phyloP scores from a whole-genome alignment of 2,888 invertebrate species.

The Patella caerulea region DNA sequence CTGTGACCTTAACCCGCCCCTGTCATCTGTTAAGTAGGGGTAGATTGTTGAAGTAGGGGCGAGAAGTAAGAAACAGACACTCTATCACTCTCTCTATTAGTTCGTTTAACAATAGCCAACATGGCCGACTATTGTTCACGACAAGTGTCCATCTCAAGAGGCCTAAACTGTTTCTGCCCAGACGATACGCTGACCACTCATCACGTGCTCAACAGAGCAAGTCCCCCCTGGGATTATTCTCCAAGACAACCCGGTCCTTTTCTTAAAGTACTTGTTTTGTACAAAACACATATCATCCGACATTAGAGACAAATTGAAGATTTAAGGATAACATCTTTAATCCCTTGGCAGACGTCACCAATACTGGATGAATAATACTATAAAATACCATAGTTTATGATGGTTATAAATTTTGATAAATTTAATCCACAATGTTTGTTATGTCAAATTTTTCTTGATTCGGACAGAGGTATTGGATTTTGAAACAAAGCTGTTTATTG shows the following conservation, averaged over 20 bases:
- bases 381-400: background rate
- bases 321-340: background rate
- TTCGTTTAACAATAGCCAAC: background rate
- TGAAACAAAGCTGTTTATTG: too few species aligned
- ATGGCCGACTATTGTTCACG: background rate
- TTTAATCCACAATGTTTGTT: background rate
- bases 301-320: slow-evolving; percentile 2
- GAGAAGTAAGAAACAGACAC: background rate
- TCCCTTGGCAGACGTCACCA: background rate
- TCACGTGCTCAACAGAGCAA: background rate
- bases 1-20: slow-evolving; percentile 4
- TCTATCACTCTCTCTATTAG: background rate
- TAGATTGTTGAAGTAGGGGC: background rate
- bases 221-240: background rate
- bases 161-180: too few species aligned
- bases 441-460: too few species aligned
- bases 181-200: background rate
- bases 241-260: background rate
- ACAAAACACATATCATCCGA: background rate
- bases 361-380: background rate
- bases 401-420: background rate
- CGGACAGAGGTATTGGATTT: too few species aligned
- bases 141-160: too few species aligned
- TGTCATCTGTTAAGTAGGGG: slow-evolving; percentile 8
- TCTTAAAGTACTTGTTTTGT: background rate